Base-by-base conservation (phyloP, 2,113 vertebrate species). In the Butorides virescens region DNA sequence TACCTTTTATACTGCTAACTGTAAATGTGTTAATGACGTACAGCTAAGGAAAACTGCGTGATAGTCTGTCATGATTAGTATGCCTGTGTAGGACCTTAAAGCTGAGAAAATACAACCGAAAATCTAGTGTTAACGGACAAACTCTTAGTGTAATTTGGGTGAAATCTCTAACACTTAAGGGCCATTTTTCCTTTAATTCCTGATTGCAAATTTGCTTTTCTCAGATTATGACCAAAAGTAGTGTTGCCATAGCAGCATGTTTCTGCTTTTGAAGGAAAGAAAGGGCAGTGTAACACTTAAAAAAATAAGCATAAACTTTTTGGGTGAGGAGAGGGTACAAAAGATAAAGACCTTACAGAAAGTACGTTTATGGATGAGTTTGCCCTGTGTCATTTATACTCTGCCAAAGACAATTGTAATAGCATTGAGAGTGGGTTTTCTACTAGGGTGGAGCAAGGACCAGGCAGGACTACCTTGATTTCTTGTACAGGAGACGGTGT, bases 171-270 rank as follows among this genome's bases (percentile, higher is more conserved):
- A 30, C 5, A 37, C 67, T 46, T 55, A 72, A 53, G 7, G 23
- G 6, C 3, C 32, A 9, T 30, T 95, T 70, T 87, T 8, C 22
- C 47, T 91, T 87, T 46, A 81, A 39, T 42, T 80, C 10, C 19
- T 81, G 55, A 15, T 34, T 46, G n/a, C 37, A 78, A 68, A 61
- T 70, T 74, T 77, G 29, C 9, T 91, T 39, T 81, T 95, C 67
- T 82, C 46, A 55, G 32, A 34, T 84, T 74, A 71, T 74, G 56
- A 58, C n/a, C 25, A 14, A 42, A 82, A 92, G 50, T 62, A 15
- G 21, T 73, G 79, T 81, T 94, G 34, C 80, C 72, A 95, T 86
- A 91, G 92, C 59, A 95, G 63, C 79, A 80, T 55, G 46, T 65
- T 91, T 73, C 76, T 94, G n/a, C 55, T 84, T 84, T 89, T 86